Percentiles rank a stretch among this genome's conserved stretches.
phyloP scores from a whole-genome alignment of 2,113 vertebrate species.

The Dicerorhinus sumatrensis region DNA sequence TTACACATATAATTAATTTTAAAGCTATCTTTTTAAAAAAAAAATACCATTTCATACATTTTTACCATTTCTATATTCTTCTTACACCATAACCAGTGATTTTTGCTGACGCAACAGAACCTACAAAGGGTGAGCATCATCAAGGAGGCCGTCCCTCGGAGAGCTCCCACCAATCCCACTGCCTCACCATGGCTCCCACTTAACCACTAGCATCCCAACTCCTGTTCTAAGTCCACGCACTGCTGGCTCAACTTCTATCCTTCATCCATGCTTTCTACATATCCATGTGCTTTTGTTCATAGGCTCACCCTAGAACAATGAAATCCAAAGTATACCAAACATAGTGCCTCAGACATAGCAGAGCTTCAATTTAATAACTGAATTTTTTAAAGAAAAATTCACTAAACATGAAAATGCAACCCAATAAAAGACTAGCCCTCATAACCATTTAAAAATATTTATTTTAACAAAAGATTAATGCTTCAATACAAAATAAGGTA shows the following conservation, averaged over 20 bases:
- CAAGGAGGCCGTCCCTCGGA: conserved; percentile 60
- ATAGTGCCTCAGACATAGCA: not conserved
- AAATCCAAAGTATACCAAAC: not conserved
- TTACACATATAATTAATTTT: not conserved
- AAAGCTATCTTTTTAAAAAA: conserved; percentile 16
- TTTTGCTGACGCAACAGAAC: conserved; percentile 60
- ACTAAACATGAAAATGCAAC: conserved; percentile 11
- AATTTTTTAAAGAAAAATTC: conserved; percentile 19
- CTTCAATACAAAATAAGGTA: not conserved
- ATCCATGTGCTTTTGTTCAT: not conserved
- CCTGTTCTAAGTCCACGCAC: conserved; percentile 22
- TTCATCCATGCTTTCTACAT: not conserved
- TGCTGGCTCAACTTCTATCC: not conserved
- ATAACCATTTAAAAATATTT: conserved; percentile 44
- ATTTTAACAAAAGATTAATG: conserved; percentile 47
- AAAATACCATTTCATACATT: not conserved
- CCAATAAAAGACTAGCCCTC: not conserved
- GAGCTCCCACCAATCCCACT: conserved; percentile 63
- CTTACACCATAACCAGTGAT: not conserved
- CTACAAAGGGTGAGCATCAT: not conserved
- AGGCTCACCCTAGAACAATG: rapidly evolving
- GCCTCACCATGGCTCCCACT: conserved; percentile 27
- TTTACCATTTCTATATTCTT: conserved; percentile 42
- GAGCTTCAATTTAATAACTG: not conserved
- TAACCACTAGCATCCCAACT: conserved; percentile 55